A percentile compares a stretch with the other conserved stretches of the same genome.
Evolutionary conservation across 2,797 vertebrate genomes (phyloP).

Genomic region (Thamnophis elegans): DNA sequence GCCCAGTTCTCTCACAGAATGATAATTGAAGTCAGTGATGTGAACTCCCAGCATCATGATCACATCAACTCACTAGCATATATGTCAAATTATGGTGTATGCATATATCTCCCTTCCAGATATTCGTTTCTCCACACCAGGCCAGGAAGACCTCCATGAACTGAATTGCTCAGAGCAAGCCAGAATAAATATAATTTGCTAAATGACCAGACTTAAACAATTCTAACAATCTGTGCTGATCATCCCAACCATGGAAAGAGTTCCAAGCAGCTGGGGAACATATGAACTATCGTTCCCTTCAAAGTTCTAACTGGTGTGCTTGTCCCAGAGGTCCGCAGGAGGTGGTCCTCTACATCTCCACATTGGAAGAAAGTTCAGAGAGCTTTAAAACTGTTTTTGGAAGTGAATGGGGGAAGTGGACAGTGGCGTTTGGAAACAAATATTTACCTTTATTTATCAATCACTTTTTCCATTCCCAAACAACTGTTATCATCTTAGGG

Average conservation of each 20-base stretch:
- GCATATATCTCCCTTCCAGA: not conserved
- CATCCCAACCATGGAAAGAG: constrained; percentile 47
- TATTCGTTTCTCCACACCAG: not conserved
- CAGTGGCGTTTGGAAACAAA: not conserved
- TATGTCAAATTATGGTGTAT: not conserved
- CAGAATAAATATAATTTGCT: constrained; percentile 68
- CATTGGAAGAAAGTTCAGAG: not conserved
- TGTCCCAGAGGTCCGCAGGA: not conserved
- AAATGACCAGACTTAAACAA: constrained; percentile 64
- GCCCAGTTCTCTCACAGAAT: not conserved
- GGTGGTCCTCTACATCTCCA: not conserved
- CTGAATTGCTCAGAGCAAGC: constrained; percentile 44
- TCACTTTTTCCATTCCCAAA: not conserved
- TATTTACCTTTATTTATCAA: not conserved
- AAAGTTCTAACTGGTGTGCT: not conserved
- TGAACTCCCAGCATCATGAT: not conserved
- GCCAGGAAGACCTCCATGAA: constrained; percentile 42
- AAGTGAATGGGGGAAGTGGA: not conserved
- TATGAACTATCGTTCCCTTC: constrained; percentile 35
- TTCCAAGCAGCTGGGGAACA: constrained; percentile 66
- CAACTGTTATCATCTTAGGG: not conserved
- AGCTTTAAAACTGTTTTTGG: not conserved
- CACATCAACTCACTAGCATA: not conserved
- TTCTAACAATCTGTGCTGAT: constrained; percentile 65
- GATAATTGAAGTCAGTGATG: not conserved